Base-by-base conservation (phyloP, 2,888 invertebrate species). In the Autographa gamma region DNA sequence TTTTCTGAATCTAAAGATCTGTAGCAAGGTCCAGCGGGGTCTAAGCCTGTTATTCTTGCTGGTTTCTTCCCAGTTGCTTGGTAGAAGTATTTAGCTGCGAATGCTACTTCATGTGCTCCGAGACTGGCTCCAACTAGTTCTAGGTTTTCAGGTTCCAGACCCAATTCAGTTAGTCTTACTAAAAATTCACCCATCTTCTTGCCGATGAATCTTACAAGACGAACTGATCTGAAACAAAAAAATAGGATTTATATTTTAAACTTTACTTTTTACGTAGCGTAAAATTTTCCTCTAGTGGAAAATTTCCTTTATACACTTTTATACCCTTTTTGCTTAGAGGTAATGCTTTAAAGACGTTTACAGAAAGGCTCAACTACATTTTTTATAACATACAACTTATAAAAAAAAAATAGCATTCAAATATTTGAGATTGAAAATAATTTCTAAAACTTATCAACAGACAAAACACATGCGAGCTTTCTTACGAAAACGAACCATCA, bases 11-110 rank as follows among this genome's bases (percentile, higher is more conserved):
- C 88, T 2, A 95, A 48, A 0, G 87, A 81, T 18, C 95, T 88
- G 65, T 87, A 95, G 70, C 95, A 95, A 0, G 95, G 95, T 0
- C 95, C 95, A 0, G 95, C 93, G 0, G 95, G 95, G 19, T 95
- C 95, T 5, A 95, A 69, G 0, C 93, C 95, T 0, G 94, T 94
- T 11, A 95, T 16, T 72, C 94, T 88, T 0, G 88, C 84, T 0
- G 91, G 90, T 73, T 94, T 94, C 66, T 85, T 88, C 0, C 95
- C 95, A 0, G 93, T 94, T 0, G 71, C 73, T 1, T 88, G 71
- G 74, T 88, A 92, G 89, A 91, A 94, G 82, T 91, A 88, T 81
- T 92, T 93, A 0, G 94, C 92, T 0, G 94, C 93, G 66, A 89
- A 90, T 0, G 89, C 79, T 0, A 84, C 86, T 4, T 93, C 88